Conservation (phyloP, 2,888 invertebrate species). For the Watsonalla binaria region DNA sequence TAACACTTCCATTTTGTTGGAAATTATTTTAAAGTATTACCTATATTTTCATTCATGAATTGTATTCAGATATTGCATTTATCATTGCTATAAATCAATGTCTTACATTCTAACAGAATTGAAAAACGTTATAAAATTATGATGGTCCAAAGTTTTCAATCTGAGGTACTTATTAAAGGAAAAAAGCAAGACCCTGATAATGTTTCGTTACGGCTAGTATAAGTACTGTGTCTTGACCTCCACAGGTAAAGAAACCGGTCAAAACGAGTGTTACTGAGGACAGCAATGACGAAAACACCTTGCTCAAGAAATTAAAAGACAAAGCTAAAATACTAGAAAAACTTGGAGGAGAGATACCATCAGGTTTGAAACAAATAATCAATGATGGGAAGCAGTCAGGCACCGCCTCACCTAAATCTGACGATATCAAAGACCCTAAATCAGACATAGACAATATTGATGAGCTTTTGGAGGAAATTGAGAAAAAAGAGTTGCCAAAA, state of each 20-base stretch:
- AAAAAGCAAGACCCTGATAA: background rate
- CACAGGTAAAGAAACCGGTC: slow-evolving; percentile 27
- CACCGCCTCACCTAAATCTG: slow-evolving; percentile 37
- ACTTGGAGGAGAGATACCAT: slow-evolving; percentile 73
- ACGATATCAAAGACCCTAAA: slow-evolving; percentile 27
- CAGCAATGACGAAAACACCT: slow-evolving; percentile 52
- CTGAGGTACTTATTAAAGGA: slow-evolving; percentile 41
- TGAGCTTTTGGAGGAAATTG: slow-evolving; percentile 62
- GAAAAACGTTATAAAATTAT: slow-evolving; percentile 40
- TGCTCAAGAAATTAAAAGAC: slow-evolving; percentile 64
- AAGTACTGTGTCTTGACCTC: background rate
- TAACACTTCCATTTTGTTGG: slow-evolving; percentile 36
- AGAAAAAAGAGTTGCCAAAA: slow-evolving; percentile 62
- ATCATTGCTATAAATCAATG: slow-evolving; percentile 1
- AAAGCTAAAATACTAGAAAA: slow-evolving; percentile 74
- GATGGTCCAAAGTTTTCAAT: slow-evolving; percentile 77
- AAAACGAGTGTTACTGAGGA: slow-evolving; percentile 46
- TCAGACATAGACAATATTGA: slow-evolving; percentile 38
- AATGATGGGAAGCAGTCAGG: slow-evolving; percentile 45
- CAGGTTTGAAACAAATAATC: slow-evolving; percentile 67
- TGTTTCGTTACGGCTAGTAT: background rate
- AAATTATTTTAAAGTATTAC: slow-evolving; percentile 6
- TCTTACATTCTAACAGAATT: slow-evolving; percentile 23
- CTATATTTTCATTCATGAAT: slow-evolving; percentile 15
- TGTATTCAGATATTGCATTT: background rate